Base-by-base conservation (phyloP, 2,797 vertebrate genomes). In the Mormyrus proboscirostris region DNA sequence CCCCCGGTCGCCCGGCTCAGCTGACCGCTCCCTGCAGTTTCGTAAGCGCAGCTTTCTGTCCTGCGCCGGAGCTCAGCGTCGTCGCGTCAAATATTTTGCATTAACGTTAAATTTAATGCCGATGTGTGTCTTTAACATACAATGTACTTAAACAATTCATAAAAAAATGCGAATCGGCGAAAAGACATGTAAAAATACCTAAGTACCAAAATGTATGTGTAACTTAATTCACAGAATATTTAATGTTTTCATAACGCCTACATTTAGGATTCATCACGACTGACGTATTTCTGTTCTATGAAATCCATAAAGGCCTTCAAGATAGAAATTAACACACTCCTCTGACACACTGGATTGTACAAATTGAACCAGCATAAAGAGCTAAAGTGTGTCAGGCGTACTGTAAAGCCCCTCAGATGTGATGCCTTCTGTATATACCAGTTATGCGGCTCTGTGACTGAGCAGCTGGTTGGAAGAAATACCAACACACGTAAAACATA, bases 1-100 rank as follows among this genome's bases (percentile, higher is more conserved):
- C 41, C 79, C 44, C 57, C 22, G 38, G 16, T 44, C 79, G 90
- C 92, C 90, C 57, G 84, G 69, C 91, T 95, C 95, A 95, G 92
- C 93, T 95, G 95, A 94, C 89, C 91, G 82, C 88, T 22, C 33
- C 25, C 79, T 51, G 12, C 41, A 6, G 22, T 89, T 89, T 53
- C 83, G 47, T 10, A 12, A 62, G 12, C 38, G 10, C 47, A 83
- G 85, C 89, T 89, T 89, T 86, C 83, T 25, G 10, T 38, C 50
- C 51, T 57, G 4, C 12, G 33, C 29, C 69, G 33, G 69, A 76
- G 69, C 12, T 73, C 12, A 16, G 14, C 65, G 65, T 73, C 10
- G 33, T 33, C 65, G 65, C 69, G 8, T 41, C 12, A 16, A 41
- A 76, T 41, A 76, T 76, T 76, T 5, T 76, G 33, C 33, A 41